Base-by-base conservation (phyloP, 2,888 invertebrate genomes). In the Limnephilus rhombicus region DNA sequence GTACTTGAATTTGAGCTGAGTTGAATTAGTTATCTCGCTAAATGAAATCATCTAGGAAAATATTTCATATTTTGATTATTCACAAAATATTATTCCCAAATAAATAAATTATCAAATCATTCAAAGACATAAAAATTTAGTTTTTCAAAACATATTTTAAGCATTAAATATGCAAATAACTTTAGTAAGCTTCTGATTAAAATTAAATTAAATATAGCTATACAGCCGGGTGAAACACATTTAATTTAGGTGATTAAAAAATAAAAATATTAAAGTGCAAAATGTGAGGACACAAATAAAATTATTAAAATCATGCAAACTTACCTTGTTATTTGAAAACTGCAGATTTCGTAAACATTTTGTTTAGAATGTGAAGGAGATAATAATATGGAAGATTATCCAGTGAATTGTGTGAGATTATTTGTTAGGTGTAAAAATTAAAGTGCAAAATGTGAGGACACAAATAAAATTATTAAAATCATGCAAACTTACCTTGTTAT, bases 291-390 rank as follows among this genome's bases (percentile, higher is more conserved):
- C 45, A 87, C 31, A 87, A 45, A 87, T 53, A 68, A 53, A 24
- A 15, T 41, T 41, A 85, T 37, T 37, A 37, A 85, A 68, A 31
- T 31, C 87, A 87, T 53, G 87, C 87, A 87, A 87, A 87, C 87
- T 87, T 49, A 87, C 87, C 87, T 87, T 87, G 18, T 7, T 18
- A 7, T 53, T 53, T 87, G n/a, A 31, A 49, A 49, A 31, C 87
- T 87, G 87, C 87, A 83, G 37, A 83, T 15, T 83, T 37, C n/a
- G 9, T 41, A 37, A 37, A 41, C 83, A 24, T 34, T 34, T 83
- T 34, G 37, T 41, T 83, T 83, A 83, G 24, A 83, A 83, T 83
- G 83, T 83, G 83, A 83, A 24, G 34, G 37, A 24, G 83, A 49
- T 49, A 45, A 83, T 18, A 4, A 7, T n/a, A n/a, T n/a, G 83